phyloP scores from a whole-genome alignment of 2,888 invertebrate genomes.

The Clunio marinus region DNA sequence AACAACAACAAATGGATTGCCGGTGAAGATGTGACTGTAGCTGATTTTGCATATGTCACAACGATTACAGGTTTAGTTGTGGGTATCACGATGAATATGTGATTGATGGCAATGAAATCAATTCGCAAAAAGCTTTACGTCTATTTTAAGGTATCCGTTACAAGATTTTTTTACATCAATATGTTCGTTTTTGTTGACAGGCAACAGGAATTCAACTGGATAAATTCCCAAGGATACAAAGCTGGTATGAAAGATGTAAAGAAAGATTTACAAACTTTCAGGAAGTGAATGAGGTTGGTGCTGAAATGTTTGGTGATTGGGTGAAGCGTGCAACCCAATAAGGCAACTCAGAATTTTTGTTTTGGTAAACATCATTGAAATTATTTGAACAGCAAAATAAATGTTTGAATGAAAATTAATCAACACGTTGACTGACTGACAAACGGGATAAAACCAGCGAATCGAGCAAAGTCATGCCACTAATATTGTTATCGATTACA shows the following conservation, averaged over 20 bases:
- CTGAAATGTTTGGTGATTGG: background rate
- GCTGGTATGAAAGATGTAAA: background rate
- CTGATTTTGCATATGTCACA: conserved; percentile 60
- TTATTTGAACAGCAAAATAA: too few relatives aligned
- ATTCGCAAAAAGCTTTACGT: too few relatives aligned
- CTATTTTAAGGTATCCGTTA: too few relatives aligned
- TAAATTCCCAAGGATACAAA: background rate
- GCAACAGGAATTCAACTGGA: background rate
- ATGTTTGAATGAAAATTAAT: too few relatives aligned
- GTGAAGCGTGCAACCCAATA: background rate
- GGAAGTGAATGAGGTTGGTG: background rate
- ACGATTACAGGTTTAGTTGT: conserved; percentile 57
- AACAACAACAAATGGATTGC: conserved; percentile 59
- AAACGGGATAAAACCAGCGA: too few relatives aligned
- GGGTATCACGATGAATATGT: conserved; percentile 43
- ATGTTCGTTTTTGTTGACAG: background rate
- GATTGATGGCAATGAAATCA: background rate
- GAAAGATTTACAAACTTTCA: background rate
- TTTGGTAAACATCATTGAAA: background rate
- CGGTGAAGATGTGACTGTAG: conserved; percentile 57
- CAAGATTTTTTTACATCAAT: too few relatives aligned
- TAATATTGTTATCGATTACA: too few relatives aligned
- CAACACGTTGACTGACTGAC: too few relatives aligned
- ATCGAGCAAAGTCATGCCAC: too few relatives aligned
- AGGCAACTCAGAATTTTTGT: background rate